Percentiles rank a stretch among this genome's conserved stretches.
These are phyloP conservation scores for Thereuonema tuberculata DNA, from an alignment of 1,140 invertebrate genomes.

Conservation along the genomic window DNA sequence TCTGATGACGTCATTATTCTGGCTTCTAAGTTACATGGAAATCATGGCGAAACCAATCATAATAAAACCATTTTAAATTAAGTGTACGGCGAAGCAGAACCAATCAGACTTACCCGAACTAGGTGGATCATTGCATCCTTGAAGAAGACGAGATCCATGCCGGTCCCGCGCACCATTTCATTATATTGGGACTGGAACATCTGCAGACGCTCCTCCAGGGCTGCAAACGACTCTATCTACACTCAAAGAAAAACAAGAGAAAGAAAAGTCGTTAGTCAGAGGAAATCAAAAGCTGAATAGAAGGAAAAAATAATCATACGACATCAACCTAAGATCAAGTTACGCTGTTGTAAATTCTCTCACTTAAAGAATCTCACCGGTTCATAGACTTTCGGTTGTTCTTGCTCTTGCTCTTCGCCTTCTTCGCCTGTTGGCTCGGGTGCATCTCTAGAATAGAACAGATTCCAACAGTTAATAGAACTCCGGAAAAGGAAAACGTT, in stretches of 20 bases:
- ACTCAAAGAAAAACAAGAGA: not conserved
- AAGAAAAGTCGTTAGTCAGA: slow-evolving; percentile 23
- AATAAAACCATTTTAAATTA: too few relatives aligned
- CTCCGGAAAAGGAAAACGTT: too few relatives aligned
- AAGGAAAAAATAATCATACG: too few relatives aligned
- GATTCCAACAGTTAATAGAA: not conserved
- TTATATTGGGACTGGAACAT: slow-evolving; percentile 93
- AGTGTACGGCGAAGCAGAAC: too few relatives aligned
- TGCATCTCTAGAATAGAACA: slow-evolving; percentile 57
- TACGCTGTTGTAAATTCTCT: too few relatives aligned
- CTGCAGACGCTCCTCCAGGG: slow-evolving; percentile 68
- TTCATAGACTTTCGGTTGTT: slow-evolving; percentile 88
- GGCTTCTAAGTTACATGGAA: too few relatives aligned
- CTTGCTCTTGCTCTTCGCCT: slow-evolving; percentile 88
- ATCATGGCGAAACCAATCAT: too few relatives aligned
- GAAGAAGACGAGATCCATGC: slow-evolving; percentile 98
- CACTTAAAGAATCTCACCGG: too few relatives aligned
- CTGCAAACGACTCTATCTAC: slow-evolving; percentile 48
- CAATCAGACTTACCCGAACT: slow-evolving; percentile 52
- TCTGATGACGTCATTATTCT: too few relatives aligned
- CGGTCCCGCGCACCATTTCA: slow-evolving; percentile 85
- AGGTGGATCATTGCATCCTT: slow-evolving; percentile 94
- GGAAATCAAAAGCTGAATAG: too few relatives aligned
- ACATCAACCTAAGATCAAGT: too few relatives aligned
- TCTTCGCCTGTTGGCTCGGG: slow-evolving; percentile 94